Evolutionary conservation across 2,888 invertebrate species (phyloP).

Genomic region (Thymelicus sylvestris): DNA sequence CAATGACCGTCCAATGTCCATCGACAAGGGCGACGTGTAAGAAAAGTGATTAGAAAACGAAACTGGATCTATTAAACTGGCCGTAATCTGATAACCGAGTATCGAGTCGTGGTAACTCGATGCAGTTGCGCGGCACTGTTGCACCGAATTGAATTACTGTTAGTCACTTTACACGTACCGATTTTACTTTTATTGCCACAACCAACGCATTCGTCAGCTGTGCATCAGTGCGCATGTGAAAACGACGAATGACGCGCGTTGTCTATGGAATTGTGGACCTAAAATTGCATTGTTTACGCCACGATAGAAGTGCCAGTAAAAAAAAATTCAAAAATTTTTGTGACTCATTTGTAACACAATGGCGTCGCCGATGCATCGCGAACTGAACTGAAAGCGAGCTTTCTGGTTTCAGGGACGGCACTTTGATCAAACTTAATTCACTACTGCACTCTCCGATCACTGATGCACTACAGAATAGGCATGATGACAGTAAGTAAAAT

Average conservation of each 20-base stretch:
- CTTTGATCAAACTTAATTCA: no score
- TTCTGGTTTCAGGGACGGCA: no score
- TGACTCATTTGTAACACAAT: no score
- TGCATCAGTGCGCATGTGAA: slow-evolving; percentile 33
- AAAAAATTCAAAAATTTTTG: no score
- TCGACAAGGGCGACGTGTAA: slow-evolving; percentile 9
- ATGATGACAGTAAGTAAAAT: no score
- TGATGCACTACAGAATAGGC: no score
- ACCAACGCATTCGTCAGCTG: slow-evolving; percentile 28
- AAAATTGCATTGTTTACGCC: neutral
- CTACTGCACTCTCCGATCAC: no score
- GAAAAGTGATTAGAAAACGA: slow-evolving; percentile 59
- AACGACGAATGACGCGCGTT: slow-evolving; percentile 22
- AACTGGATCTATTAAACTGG: slow-evolving; percentile 46
- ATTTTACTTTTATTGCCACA: slow-evolving; percentile 37
- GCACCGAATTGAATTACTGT: slow-evolving; percentile 47
- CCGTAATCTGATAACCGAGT: slow-evolving; percentile 53
- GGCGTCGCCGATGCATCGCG: no score
- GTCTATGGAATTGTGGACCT: neutral
- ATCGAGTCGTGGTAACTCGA: slow-evolving; percentile 58
- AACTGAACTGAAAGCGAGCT: no score
- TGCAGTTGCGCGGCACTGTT: slow-evolving; percentile 41
- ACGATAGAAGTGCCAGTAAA: no score
- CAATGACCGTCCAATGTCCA: neutral
- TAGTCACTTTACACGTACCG: slow-evolving; percentile 43